phyloP scores from a whole-genome alignment of 2,888 invertebrate species.

The Dryobotodes eremita region DNA sequence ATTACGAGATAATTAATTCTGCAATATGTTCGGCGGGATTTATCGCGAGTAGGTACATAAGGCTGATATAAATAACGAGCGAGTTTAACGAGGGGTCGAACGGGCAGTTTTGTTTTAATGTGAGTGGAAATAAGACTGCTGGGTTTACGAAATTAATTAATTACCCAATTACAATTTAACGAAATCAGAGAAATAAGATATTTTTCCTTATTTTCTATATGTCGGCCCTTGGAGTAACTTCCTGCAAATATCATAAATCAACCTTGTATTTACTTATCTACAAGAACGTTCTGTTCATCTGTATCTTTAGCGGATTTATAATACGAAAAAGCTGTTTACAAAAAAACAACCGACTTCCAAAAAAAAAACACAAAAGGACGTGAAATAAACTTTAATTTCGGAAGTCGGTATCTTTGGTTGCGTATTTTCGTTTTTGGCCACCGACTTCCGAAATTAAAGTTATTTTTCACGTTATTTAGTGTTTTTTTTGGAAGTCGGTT shows the following conservation, averaged over 20 bases:
- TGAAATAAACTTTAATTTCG: too few species aligned
- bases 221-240: background rate
- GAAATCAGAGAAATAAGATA: background rate
- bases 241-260: conserved; percentile 8
- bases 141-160: background rate
- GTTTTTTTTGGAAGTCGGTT: too few species aligned
- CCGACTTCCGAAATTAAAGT: too few species aligned
- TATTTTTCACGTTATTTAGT: too few species aligned
- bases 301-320: background rate
- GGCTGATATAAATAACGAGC: conserved; percentile 18
- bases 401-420: too few species aligned
- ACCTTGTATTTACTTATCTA: background rate
- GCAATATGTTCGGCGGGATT: conserved; percentile 43
- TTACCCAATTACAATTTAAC: conserved; percentile 7
- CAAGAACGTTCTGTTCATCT: background rate
- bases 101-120: background rate
- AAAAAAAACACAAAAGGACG: too few species aligned
- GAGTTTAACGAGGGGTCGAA: conserved; percentile 8
- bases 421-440: too few species aligned
- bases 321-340: background rate
- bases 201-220: conserved; percentile 3
- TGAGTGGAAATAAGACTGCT: background rate
- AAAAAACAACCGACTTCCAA: too few species aligned
- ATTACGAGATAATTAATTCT: conserved; percentile 45
- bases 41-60: conserved; percentile 26